These are phyloP conservation scores for Anaspis maculata DNA, from an alignment of 2,888 invertebrate genomes.

Conservation along the genomic window DNA sequence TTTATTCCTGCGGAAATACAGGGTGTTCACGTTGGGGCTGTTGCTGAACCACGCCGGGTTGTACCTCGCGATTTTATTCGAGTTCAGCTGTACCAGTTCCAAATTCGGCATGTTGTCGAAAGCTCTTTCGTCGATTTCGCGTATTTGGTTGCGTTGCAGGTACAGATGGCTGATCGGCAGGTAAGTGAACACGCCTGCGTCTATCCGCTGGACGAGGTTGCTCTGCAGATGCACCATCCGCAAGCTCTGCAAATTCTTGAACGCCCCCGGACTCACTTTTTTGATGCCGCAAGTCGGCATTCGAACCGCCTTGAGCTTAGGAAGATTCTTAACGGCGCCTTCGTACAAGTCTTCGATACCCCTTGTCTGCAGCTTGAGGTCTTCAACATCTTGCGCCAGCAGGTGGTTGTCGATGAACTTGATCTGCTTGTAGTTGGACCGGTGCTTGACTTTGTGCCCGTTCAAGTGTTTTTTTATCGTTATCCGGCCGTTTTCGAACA, in stretches of 20 bases:
- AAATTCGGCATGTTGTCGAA: slow-evolving; percentile 28
- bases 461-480: slow-evolving; percentile 10
- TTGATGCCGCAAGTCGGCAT: slow-evolving; percentile 9
- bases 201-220: slow-evolving; percentile 20
- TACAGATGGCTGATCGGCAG: slow-evolving; percentile 18
- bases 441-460: slow-evolving; percentile 9
- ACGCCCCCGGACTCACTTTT: slow-evolving; percentile 13
- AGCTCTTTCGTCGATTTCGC: slow-evolving; percentile 17
- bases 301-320: slow-evolving; percentile 11
- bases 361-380: slow-evolving; percentile 6
- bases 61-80: slow-evolving; percentile 29
- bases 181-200: slow-evolving; percentile 21
- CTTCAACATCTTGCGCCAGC: slow-evolving; percentile 10
- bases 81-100: slow-evolving; percentile 28
- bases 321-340: slow-evolving; percentile 20
- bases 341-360: slow-evolving; percentile 12
- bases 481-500: not conserved
- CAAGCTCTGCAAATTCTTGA: slow-evolving; percentile 20
- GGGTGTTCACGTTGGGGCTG: slow-evolving; percentile 26
- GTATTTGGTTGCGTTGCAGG: slow-evolving; percentile 22
- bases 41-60: slow-evolving; percentile 31
- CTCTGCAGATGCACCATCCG: slow-evolving; percentile 20
- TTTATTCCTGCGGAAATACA: slow-evolving; percentile 31
- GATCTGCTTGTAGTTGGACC: slow-evolving; percentile 7
- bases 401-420: slow-evolving; percentile 12